A percentile compares a stretch with the other conserved stretches of the same genome.
phyloP scores from a whole-genome alignment of 2,888 invertebrate species.

The Aphrophora alni region DNA sequence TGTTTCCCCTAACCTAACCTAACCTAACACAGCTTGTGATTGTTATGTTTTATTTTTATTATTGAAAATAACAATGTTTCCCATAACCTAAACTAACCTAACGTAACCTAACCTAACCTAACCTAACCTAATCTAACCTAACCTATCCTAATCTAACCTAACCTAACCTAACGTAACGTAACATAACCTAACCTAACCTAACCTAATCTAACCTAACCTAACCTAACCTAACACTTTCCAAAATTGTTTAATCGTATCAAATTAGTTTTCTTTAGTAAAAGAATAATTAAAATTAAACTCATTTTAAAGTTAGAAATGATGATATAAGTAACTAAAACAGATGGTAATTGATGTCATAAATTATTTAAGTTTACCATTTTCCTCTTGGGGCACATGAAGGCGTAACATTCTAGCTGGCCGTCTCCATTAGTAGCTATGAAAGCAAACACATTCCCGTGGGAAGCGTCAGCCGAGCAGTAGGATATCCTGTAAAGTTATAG shows the following conservation, averaged over 20 bases:
- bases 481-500: constrained; percentile 72
- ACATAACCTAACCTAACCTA: constrained; percentile 43
- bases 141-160: constrained; percentile 54
- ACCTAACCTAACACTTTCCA: not conserved
- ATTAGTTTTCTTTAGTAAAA: no score
- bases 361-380: constrained; percentile 66
- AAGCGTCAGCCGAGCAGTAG: constrained; percentile 87
- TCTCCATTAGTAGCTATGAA: constrained; percentile 75
- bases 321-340: no score
- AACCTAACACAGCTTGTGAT: no score
- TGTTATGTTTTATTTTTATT: no score
- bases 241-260: no score
- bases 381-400: constrained; percentile 81
- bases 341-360: not conserved
- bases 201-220: constrained; percentile 11
- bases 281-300: no score
- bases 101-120: constrained; percentile 50
- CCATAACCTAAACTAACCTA: constrained; percentile 54
- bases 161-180: constrained; percentile 48
- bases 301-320: no score
- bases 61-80: no score
- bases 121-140: constrained; percentile 56
- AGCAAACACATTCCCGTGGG: constrained; percentile 85
- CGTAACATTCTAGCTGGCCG: constrained; percentile 82
- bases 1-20: no score